Base-by-base conservation (phyloP, 1,140 invertebrate species). In the Drosophila varians region DNA sequence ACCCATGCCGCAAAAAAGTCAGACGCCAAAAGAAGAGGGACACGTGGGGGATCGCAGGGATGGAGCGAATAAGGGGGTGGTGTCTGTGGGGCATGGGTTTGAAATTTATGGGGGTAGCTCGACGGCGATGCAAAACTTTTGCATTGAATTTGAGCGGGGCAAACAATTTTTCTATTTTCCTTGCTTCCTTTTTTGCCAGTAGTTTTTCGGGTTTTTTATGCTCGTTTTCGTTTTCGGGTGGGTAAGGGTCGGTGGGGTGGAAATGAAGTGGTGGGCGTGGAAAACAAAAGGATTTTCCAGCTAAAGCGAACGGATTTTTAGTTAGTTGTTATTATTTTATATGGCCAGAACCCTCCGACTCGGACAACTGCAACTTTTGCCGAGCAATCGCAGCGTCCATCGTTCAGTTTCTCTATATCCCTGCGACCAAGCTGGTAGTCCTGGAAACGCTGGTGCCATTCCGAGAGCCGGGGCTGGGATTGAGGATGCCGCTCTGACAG, bases 261-360 rank as follows among this genome's bases (percentile, higher is more conserved):
- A 23, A 31, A 31, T 31, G 28, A 31, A 31, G 28, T 31, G 9
- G 28, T 31, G 28, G 38, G 28, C 12, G 42, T 52, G 72, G 69
- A 74, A 86, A 86, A 86, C 80, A 86, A 86, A 86, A 87, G 82
- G 80, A 87, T 86, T 87, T 84, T 86, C 54, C 80, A 86, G 80
- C 80, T 80, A 86, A 87, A 86, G 80, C 80, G 80, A 87, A 80
- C 68, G 80, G 80, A 86, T 86, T 86, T 84, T 84, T 86, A 86
- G 80, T 87, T 86, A 86, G 80, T 86, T 86, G 80, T 86, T 86
- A 86, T 86, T 86, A 86, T 86, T 86, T 86, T 86, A 86, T 86
- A 86, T 80, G 77, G 79, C 74, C 74, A 62, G 64, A 60, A 47
- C 60, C 64, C 64, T 56, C 42, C 49, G 54, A 82, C 69, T 84